A percentile compares a stretch with the other conserved stretches of the same genome.
Evolutionary conservation across 2,113 vertebrate species (phyloP).

Genomic region (Percopsis transmontana): DNA sequence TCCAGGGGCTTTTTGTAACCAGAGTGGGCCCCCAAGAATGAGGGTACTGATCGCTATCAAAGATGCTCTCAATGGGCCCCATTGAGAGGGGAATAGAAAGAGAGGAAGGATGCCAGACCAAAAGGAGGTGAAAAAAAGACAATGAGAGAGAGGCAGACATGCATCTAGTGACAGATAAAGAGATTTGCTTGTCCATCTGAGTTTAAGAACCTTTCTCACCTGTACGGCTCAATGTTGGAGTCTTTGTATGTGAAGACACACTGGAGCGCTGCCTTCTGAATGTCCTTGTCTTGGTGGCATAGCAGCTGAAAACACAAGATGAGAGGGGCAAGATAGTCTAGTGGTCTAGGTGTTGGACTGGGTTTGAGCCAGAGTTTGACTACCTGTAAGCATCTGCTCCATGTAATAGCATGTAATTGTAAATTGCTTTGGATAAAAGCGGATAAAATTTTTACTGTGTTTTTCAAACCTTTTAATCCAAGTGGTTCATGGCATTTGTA

Average conservation of each 20-base stretch:
- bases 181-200: background rate
- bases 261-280: constrained; percentile 89
- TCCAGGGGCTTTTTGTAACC: constrained; percentile 26
- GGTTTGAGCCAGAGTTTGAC: too few relatives aligned
- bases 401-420: too few relatives aligned
- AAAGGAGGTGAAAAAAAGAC: background rate
- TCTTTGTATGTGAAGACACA: constrained; percentile 93
- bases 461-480: too few relatives aligned
- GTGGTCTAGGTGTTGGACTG: too few relatives aligned
- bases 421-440: too few relatives aligned
- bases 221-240: constrained; percentile 87
- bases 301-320: constrained; percentile 78
- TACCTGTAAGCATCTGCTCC: too few relatives aligned
- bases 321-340: background rate
- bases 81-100: constrained; percentile 16
- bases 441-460: too few relatives aligned
- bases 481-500: too few relatives aligned
- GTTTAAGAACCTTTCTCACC: constrained; percentile 71
- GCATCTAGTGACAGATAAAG: background rate
- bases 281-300: constrained; percentile 90
- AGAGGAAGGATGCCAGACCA: too few relatives aligned
- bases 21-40: constrained; percentile 36
- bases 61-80: constrained; percentile 34
- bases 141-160: background rate
- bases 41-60: constrained; percentile 25